Conservation (phyloP, 2,113 vertebrate species). For the Steatornis caripensis region DNA sequence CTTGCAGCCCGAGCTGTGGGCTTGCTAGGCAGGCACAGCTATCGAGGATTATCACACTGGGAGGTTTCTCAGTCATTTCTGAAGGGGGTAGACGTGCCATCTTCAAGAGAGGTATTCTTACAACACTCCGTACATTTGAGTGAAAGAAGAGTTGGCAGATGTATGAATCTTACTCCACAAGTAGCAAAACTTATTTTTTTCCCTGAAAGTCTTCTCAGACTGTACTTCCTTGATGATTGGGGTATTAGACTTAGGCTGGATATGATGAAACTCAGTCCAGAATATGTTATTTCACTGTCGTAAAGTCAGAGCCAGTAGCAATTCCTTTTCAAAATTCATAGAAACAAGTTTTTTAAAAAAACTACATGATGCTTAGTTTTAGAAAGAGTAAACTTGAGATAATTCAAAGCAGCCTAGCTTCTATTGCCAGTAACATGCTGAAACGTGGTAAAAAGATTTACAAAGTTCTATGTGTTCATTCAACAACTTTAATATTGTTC, state of each 20-base stretch:
- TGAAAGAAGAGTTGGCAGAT: neutral
- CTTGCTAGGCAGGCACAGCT: accelerated
- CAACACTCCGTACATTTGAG: neutral
- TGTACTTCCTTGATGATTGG: neutral
- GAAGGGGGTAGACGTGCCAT: neutral
- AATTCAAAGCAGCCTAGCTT: neutral
- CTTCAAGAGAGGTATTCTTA: neutral
- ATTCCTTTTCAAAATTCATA: neutral
- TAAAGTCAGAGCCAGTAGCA: neutral
- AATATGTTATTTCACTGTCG: neutral
- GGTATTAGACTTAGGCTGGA: neutral
- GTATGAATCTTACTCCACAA: neutral
- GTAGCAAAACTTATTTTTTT: neutral
- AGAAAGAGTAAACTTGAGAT: neutral
- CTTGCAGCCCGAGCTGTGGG: neutral
- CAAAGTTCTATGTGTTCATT: neutral
- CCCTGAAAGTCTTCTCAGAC: neutral
- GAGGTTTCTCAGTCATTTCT: neutral
- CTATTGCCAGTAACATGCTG: neutral
- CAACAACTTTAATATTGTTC: neutral
- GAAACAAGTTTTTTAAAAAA: neutral
- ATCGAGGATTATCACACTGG: accelerated
- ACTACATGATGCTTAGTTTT: neutral
- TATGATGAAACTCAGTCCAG: neutral
- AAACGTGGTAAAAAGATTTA: neutral